Base-by-base conservation (phyloP, 2,888 invertebrate species). In the Microctonus aethiopoides region DNA sequence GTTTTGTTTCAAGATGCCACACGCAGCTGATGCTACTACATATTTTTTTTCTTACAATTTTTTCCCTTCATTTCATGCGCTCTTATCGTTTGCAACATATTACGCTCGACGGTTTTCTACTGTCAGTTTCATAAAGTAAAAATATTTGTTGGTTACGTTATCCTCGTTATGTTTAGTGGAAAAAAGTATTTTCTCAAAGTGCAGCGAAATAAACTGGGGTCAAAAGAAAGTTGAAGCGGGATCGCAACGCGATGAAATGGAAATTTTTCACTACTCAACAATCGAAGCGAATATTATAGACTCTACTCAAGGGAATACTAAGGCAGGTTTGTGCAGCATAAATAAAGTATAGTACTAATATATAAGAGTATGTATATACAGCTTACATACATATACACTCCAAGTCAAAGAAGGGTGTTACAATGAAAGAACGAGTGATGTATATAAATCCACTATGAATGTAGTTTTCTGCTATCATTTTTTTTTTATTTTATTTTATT, bases 61-160 rank as follows among this genome's bases (percentile, higher is more conserved):
- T 41, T 41, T 41, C 0, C 46, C 46, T 46, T 46, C 16, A 16
- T 16, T 59, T 32, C 34, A 46, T 46, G 61, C 56, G n/a, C 16
- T 32, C 20, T 20, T 32, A 22, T 36, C 60, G n/a, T n/a, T n/a
- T n/a, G n/a, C n/a, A n/a, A n/a, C n/a, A n/a, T n/a, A n/a, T n/a
- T 16, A 24, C n/a, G 16, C 34, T 2, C 10, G 32, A n/a, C 16
- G n/a, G 32, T 16, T 34, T 32, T 16, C 46, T 6, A 16, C n/a
- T 16, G 16, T 39, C 34, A 22, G 39, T 39, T 39, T 13, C 16
- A 26, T 20, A 39, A 61, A 61, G 39, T 36, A 13, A 62, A 66
- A 66, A 66, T 66, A 66, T 66, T 66, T 57, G 41, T 34, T 26
- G 56, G n/a, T 24, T 46, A 32, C 41, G 29, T 46, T 62, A 51